Conservation (phyloP, 1,140 invertebrate genomes). For the Papilio xuthus region DNA sequence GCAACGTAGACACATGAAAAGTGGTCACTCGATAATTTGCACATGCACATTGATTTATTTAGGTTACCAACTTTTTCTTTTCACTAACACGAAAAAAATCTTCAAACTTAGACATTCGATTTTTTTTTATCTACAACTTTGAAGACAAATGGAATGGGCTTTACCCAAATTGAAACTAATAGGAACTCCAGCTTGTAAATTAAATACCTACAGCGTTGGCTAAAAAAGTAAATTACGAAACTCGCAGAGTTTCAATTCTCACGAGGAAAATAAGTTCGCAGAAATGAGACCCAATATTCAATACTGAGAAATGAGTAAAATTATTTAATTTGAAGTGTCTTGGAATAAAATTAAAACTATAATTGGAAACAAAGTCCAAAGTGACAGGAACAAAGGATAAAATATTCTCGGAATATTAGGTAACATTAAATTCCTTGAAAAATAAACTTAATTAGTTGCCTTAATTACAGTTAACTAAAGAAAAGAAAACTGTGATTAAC, state of each 20-base stretch:
- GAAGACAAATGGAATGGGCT: background rate
- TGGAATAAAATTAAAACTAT: constrained; percentile 6
- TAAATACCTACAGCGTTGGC: background rate
- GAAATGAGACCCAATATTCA: constrained; percentile 2
- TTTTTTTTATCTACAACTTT: too few species aligned
- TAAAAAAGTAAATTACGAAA: background rate
- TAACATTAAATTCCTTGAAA: background rate
- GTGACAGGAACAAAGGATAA: background rate
- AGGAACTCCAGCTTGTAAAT: background rate
- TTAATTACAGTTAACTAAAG: background rate
- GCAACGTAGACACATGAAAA: constrained; percentile 32
- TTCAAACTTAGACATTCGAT: too few species aligned
- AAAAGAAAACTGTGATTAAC: constrained; percentile 13
- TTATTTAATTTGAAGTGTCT: background rate
- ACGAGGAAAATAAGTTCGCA: background rate
- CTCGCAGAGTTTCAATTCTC: constrained; percentile 7
- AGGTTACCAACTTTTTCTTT: constrained; percentile 12
- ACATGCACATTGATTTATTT: constrained; percentile 16
- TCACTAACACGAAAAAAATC: too few species aligned
- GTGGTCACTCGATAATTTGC: constrained; percentile 36
- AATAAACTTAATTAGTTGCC: constrained; percentile 1
- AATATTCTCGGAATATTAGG: background rate
- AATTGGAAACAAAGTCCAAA: constrained; percentile 8
- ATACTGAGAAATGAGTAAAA: background rate
- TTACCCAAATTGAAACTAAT: background rate